Base-by-base conservation (phyloP, 2,113 vertebrate species). In the Aptenodytes forsteri region DNA sequence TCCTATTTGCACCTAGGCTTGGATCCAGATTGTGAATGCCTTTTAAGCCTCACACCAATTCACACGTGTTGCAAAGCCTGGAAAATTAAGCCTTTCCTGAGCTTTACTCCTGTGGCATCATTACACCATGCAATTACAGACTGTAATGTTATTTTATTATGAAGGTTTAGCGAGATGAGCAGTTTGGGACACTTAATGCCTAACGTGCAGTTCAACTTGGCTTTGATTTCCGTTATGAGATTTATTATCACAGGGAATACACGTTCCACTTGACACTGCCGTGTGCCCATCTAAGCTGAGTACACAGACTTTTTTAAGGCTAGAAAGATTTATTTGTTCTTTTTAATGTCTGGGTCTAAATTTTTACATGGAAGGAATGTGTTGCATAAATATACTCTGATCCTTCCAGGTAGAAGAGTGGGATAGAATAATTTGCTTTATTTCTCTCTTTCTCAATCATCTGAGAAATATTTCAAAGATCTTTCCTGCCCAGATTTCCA, bases 101-200 rank as follows among this genome's bases (percentile, higher is more conserved):
- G 75, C 65, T 96, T 95, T 87, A 70, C 78, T 94, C 77, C 38
- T 58, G 73, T 94, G 94, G 89, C 66, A 96, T 95, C 70, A 79
- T 77, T 95, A 89, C 50, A 73, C 49, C n/a, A 20, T 65, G 73
- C 89, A 96, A 97, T 97, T 97, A 96, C 16, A 89, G 87, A 89
- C 34, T 59, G 44, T 88, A 94, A 95, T 91, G 50, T 92, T 89
- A 83, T 96, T 95, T 94, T 96, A 91, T 91, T 94, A 80, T 83
- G 71, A 94, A 85, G 95, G 46, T 94, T 97, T 96, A 96, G 93
- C 7, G 13, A 95, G 94, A 97, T 93, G 95, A 97, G 89, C 84
- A 95, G 95, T 97, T 95, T 97, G 93, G 91, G 95, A 97, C 78
- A 44, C 54, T 91, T 94, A 95, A 89, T 94, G 77, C 70, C 89